Base-by-base conservation (phyloP, 2,113 vertebrate genomes). In the Lanius collurio region DNA sequence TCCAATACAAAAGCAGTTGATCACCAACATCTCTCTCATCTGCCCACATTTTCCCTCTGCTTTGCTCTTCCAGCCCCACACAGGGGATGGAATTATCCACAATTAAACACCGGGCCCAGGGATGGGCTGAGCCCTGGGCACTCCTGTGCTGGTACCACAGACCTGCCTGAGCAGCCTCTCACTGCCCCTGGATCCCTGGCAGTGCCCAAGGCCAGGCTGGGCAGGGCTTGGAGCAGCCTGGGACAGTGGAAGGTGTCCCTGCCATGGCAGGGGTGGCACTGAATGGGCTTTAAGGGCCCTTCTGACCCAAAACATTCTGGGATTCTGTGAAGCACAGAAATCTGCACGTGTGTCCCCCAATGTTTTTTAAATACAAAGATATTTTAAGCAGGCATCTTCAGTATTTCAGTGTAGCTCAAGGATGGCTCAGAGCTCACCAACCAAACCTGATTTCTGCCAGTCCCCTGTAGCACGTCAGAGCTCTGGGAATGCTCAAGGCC, bases 381-480 rank as follows among this genome's bases (percentile, higher is more conserved):
- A 44, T 39, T 83, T 86, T 47, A 52, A 76, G 73, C 10, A 18
- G 37, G 33, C 10, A 55, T 31, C 15, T 31, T 78, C 47, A 46
- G 24, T 31, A 59, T 52, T 57, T n/a, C n/a, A 37, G 26, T 18
- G 27, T 10, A 67, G 47, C 47, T 42, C 44, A 28, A 89, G 39
- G 41, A 53, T 26, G 15, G 44, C 59, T 93, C 49, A 49, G 31
- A 81, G 37, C 75, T 80, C 69, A 70, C 24, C 74, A 70, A 57
- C 28, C 35, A 65, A 65, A 84, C 9, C 31, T 5, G 7, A 35
- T 24, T 47, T n/a, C 28, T 83, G 42, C 19, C 20, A n/a, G 33
- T n/a, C 11, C 15, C 42, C 76, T 21, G 30, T 30, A 68, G 28
- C 16, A 63, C 0, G 0, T 65, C 44, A n/a, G 28, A 76, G 35